Evolutionary conservation across 2,113 vertebrate genomes (phyloP).

Genomic region (Erythrocercus mccallii): DNA sequence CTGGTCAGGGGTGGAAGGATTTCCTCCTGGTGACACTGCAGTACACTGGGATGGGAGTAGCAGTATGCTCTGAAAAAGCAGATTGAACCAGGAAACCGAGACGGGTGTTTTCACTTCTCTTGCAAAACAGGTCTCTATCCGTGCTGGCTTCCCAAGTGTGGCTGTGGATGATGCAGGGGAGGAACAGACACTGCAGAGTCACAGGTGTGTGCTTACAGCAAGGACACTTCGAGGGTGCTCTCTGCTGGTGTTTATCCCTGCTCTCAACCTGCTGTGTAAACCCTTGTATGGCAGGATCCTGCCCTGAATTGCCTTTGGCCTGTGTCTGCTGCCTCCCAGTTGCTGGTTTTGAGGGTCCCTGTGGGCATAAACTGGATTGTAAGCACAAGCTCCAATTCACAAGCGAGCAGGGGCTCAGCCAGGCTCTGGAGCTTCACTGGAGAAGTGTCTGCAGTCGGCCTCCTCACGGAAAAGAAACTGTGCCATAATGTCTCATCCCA

Average conservation of each 20-base stretch:
- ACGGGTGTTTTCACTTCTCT: background rate
- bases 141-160: background rate
- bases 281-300: background rate
- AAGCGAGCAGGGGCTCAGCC: background rate
- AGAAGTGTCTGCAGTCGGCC: background rate
- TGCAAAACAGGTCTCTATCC: fast-evolving
- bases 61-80: background rate
- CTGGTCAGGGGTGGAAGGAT: background rate
- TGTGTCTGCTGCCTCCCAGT: fast-evolving
- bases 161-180: fast-evolving
- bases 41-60: background rate
- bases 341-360: background rate
- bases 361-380: background rate
- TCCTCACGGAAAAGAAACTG: background rate
- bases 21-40: background rate
- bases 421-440: fast-evolving
- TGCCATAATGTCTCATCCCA: background rate
- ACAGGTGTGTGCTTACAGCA: background rate
- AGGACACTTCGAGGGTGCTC: background rate
- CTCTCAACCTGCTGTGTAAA: background rate
- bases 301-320: background rate
- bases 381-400: background rate
- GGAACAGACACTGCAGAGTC: background rate
- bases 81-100: background rate
- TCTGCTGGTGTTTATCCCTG: background rate